Percentiles rank a stretch among this genome's conserved stretches.
These are phyloP conservation scores for Cantharis rufa DNA, from an alignment of 2,888 invertebrate genomes.

Conservation along the genomic window DNA sequence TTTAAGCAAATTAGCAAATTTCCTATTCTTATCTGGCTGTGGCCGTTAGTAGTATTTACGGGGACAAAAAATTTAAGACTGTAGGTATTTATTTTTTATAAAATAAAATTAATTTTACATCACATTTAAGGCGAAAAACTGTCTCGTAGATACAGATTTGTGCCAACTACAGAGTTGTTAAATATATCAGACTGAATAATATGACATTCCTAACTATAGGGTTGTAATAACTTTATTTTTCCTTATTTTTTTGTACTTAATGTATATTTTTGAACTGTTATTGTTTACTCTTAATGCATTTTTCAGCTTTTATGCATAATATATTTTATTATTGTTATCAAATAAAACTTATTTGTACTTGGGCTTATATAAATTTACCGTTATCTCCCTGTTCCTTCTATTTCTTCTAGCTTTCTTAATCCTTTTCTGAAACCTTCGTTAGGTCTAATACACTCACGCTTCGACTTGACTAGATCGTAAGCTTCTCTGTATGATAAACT, in stretches of 20 bases:
- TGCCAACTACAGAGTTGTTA: background rate
- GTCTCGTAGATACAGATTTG: background rate
- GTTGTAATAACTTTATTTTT: background rate
- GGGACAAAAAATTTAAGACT: background rate
- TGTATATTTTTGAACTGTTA: constrained; percentile 26
- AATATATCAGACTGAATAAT: constrained; percentile 1
- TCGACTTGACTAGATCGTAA: constrained; percentile 66
- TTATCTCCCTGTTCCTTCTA: background rate
- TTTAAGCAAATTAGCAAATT: too few species aligned
- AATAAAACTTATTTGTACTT: constrained; percentile 9
- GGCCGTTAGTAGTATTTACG: background rate
- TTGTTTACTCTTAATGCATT: constrained; percentile 27
- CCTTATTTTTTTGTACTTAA: constrained; percentile 13
- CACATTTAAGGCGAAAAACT: background rate
- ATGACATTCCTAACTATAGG: background rate
- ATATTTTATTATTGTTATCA: constrained; percentile 30
- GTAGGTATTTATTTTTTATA: background rate
- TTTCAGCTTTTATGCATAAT: constrained; percentile 17
- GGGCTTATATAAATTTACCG: background rate
- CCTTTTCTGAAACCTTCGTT: constrained; percentile 81
- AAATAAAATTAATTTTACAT: background rate
- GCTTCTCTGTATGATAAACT: constrained; percentile 67
- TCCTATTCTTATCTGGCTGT: background rate
- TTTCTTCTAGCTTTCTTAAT: constrained; percentile 53
- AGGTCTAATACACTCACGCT: constrained; percentile 73